Conservation (phyloP, 2,113 vertebrate species). For the Actenoides lindsayi region DNA sequence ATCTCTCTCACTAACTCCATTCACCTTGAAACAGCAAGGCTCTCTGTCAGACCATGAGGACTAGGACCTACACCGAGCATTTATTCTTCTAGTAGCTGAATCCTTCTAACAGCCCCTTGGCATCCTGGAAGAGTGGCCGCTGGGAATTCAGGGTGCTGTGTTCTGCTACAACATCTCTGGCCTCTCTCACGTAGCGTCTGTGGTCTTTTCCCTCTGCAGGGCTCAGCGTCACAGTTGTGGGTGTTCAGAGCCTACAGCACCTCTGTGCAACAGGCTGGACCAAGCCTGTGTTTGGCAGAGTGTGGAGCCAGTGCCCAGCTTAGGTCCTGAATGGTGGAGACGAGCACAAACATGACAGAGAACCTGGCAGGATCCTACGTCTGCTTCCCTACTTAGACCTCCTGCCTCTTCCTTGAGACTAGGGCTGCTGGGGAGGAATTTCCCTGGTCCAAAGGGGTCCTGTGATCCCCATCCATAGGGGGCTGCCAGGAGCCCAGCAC, state of each 20-base stretch:
- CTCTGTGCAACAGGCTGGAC: neutral
- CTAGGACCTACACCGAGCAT: too few species aligned
- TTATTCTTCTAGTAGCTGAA: neutral
- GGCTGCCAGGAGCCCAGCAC: neutral
- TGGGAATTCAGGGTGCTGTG: neutral
- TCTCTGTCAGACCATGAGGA: neutral
- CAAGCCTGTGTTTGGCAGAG: neutral
- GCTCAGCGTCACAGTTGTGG: accelerated
- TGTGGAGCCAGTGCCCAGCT: accelerated
- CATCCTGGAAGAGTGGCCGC: neutral
- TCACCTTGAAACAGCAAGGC: neutral
- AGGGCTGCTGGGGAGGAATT: neutral
- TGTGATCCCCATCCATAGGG: neutral
- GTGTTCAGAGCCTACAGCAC: neutral
- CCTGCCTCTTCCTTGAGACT: neutral
- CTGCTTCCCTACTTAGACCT: neutral
- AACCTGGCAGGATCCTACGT: neutral
- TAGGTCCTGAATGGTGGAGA: neutral
- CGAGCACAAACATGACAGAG: neutral
- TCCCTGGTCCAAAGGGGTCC: neutral
- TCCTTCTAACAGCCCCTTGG: neutral
- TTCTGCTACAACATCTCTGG: neutral
- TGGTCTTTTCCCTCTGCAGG: neutral
- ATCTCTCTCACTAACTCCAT: too few species aligned
- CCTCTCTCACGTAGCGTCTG: accelerated